phyloP scores from a whole-genome alignment of 2,797 vertebrate genomes.

The Crenichthys baileyi region DNA sequence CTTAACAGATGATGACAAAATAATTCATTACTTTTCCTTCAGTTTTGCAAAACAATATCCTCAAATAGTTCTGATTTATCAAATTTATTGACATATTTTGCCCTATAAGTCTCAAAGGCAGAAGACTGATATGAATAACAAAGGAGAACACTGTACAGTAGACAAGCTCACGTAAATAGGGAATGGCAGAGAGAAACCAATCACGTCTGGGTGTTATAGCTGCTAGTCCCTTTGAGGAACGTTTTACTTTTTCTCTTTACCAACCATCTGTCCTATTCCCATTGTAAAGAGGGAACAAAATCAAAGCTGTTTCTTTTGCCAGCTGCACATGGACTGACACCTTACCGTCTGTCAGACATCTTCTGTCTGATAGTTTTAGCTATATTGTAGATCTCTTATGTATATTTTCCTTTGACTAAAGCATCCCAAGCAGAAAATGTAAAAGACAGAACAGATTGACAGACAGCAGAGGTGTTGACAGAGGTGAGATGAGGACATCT shows the following conservation, averaged over 20 bases:
- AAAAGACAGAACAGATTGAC: slow-evolving; percentile 3
- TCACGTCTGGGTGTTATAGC: slow-evolving; percentile 30
- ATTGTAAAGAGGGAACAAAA: background rate
- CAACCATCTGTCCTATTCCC: slow-evolving; percentile 8
- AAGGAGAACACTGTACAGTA: too few relatives aligned
- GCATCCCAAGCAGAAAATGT: background rate
- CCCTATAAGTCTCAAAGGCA: background rate
- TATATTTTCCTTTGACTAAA: background rate
- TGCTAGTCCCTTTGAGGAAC: slow-evolving; percentile 21
- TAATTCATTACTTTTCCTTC: background rate
- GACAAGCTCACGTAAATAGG: background rate
- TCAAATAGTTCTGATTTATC: background rate
- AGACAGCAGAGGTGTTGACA: background rate
- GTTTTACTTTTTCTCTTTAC: slow-evolving; percentile 7
- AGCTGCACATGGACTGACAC: slow-evolving; percentile 5
- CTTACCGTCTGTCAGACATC: slow-evolving; percentile 2
- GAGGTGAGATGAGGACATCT: background rate
- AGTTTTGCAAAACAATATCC: background rate
- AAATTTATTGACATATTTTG: background rate
- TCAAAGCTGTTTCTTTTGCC: slow-evolving; percentile 20
- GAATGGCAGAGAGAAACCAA: background rate
- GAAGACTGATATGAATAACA: background rate
- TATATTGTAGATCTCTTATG: background rate
- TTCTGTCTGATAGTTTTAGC: slow-evolving; percentile 5
- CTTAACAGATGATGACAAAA: background rate